Conservation (phyloP, 1,140 invertebrate species). For the Drosophila auraria region DNA sequence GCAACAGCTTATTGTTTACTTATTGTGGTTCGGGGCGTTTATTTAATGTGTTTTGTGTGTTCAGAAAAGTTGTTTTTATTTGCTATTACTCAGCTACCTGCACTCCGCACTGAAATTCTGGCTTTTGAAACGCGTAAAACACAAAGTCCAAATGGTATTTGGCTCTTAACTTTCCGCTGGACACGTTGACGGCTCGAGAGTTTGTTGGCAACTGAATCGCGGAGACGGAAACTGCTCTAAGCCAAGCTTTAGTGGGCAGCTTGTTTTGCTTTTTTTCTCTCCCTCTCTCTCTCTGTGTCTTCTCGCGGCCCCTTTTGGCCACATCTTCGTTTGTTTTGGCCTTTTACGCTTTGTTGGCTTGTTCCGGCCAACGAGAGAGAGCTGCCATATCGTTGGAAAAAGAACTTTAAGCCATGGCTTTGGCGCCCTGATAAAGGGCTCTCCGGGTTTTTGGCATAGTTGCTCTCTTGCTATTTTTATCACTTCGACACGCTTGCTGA, state of each 20-base stretch:
- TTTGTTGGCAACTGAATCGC: constrained; percentile 62
- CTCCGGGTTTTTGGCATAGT: background rate
- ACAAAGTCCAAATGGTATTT: constrained; percentile 23
- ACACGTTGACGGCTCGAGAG: constrained; percentile 71
- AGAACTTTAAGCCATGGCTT: constrained; percentile 28
- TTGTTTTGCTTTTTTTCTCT: constrained; percentile 29
- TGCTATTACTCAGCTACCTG: constrained; percentile 46
- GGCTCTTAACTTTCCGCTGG: constrained; percentile 50
- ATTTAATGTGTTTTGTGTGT: constrained; percentile 22
- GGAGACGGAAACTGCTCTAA: constrained; percentile 56
- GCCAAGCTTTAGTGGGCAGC: constrained; percentile 37
- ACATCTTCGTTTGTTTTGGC: constrained; percentile 73
- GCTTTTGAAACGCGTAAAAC: constrained; percentile 51
- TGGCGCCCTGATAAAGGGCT: constrained; percentile 22
- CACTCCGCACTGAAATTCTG: constrained; percentile 44
- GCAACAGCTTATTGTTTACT: constrained; percentile 57
- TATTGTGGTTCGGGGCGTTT: constrained; percentile 22
- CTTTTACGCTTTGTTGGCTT: constrained; percentile 28
- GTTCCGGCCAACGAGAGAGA: background rate
- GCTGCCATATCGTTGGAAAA: constrained; percentile 52
- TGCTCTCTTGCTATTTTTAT: constrained; percentile 18
- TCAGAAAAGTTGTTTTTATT: constrained; percentile 29
- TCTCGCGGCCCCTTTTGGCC: constrained; percentile 58
- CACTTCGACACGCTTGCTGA: constrained; percentile 42
- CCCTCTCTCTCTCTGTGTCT: constrained; percentile 17